Conservation (phyloP, 2,113 vertebrate genomes). For the Grammomys dolichurus region DNA sequence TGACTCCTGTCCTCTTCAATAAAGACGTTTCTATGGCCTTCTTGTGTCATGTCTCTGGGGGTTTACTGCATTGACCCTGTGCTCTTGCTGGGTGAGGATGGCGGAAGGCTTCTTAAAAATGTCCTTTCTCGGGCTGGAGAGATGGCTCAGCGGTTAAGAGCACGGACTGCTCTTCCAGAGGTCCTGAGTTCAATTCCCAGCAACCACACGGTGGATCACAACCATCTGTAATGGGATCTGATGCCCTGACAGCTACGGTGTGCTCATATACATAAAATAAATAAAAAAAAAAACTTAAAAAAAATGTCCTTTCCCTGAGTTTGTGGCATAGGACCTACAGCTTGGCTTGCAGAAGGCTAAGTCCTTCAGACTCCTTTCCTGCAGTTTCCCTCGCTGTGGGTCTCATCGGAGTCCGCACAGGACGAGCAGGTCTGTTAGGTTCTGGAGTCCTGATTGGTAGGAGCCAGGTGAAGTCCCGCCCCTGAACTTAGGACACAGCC, state of each 20-base stretch:
- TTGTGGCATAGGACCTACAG: accelerated
- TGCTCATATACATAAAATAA: too few relatives aligned
- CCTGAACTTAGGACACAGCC: neutral
- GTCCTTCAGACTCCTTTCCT: accelerated
- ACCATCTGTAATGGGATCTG: too few relatives aligned
- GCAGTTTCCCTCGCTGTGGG: accelerated
- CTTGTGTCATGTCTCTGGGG: slow-evolving; percentile 37
- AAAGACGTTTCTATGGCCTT: slow-evolving; percentile 82
- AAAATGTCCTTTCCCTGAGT: neutral
- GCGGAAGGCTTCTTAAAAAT: neutral
- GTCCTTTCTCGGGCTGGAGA: neutral
- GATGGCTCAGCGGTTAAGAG: too few relatives aligned
- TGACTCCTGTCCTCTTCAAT: slow-evolving; percentile 78
- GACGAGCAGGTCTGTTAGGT: accelerated
- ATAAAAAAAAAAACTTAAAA: too few relatives aligned
- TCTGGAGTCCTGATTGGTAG: slow-evolving; percentile 40
- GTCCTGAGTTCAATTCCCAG: too few relatives aligned
- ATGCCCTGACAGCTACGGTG: too few relatives aligned
- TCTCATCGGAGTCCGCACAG: accelerated
- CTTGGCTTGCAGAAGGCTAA: neutral
- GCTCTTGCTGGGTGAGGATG: neutral
- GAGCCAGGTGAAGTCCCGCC: neutral
- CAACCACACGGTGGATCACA: too few relatives aligned
- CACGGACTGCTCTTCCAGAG: too few relatives aligned
- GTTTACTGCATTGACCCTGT: neutral